A percentile compares a stretch with the other conserved stretches of the same genome.
Conservation (phyloP, 2,113 vertebrate genomes). For the Gracilinanus agilis region DNA sequence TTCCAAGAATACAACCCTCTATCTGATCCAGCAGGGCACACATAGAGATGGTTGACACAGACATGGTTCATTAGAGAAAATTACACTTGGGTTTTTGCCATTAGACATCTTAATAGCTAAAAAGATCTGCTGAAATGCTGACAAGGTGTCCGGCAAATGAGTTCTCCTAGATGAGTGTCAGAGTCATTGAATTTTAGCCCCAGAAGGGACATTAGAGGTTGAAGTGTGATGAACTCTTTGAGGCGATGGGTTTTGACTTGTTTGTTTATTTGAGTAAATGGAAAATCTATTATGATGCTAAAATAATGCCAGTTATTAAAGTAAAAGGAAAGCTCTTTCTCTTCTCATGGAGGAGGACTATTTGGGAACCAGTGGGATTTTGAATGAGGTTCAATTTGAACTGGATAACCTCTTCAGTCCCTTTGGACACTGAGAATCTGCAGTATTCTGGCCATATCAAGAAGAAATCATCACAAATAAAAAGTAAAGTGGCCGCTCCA, state of each 20-base stretch:
- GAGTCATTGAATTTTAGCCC: background rate
- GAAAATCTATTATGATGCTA: background rate
- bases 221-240: constrained; percentile 5
- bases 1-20: background rate
- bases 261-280: constrained; percentile 12
- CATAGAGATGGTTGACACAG: background rate
- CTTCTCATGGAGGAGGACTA: background rate
- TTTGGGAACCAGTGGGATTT: background rate
- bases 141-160: background rate
- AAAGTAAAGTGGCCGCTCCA: background rate
- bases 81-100: background rate
- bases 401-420: background rate
- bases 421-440: background rate
- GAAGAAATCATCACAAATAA: background rate
- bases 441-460: background rate
- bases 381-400: background rate
- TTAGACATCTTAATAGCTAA: background rate
- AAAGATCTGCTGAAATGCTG: background rate
- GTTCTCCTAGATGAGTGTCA: background rate
- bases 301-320: background rate
- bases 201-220: constrained; percentile 19
- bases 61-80: background rate
- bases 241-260: background rate
- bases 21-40: background rate
- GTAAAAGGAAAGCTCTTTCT: background rate